phyloP scores from a whole-genome alignment of 1,140 invertebrate species.

The Camponotus floridanus region DNA sequence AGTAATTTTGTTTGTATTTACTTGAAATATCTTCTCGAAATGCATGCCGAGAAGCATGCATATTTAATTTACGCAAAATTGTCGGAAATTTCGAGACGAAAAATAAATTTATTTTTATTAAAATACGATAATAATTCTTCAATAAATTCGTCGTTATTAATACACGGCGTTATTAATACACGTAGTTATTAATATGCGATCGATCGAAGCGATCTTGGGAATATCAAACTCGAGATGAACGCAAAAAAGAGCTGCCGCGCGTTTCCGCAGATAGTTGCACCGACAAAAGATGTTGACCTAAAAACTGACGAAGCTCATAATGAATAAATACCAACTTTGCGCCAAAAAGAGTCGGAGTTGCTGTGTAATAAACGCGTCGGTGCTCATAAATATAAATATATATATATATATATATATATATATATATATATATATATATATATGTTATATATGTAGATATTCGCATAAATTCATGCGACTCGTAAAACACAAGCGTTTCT shows the following conservation, averaged over 20 bases:
- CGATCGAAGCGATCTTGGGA: not conserved
- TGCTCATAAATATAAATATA: conserved; percentile 8
- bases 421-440: not conserved
- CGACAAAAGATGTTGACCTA: conserved; percentile 55
- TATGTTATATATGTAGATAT: not conserved
- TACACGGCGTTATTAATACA: not conserved
- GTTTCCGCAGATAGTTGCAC: not conserved
- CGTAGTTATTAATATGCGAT: not conserved
- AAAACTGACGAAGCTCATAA: conserved; percentile 54
- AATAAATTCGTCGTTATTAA: not conserved
- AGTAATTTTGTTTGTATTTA: not conserved
- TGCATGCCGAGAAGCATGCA: no score
- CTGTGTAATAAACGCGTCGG: conserved; percentile 33
- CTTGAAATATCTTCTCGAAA: not conserved
- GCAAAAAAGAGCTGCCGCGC: not conserved
- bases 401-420: not conserved
- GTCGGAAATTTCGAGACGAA: not conserved
- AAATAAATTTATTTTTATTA: not conserved
- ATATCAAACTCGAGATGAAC: conserved; percentile 1
- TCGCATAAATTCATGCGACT: conserved; percentile 6
- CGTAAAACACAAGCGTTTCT: conserved; percentile 51
- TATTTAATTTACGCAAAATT: not conserved
- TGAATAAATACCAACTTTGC: conserved; percentile 56
- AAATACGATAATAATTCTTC: not conserved
- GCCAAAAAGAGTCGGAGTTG: conserved; percentile 13